These are phyloP conservation scores for Dromococcyx pavoninus DNA, from an alignment of 2,797 vertebrate genomes.

Conservation along the genomic window DNA sequence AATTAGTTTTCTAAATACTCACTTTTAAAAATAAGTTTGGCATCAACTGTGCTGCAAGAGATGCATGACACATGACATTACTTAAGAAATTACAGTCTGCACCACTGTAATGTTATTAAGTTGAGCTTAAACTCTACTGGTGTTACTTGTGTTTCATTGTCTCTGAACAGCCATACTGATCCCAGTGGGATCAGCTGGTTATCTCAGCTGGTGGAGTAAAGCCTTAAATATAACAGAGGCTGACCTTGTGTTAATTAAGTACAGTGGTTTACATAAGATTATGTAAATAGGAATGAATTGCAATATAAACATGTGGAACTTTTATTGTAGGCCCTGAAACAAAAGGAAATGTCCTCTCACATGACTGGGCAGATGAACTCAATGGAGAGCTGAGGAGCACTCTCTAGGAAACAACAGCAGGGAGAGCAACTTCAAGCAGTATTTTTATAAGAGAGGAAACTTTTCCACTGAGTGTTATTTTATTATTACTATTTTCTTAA, in stretches of 20 bases:
- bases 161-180: neutral
- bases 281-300: neutral
- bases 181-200: neutral
- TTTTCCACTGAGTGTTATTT: neutral
- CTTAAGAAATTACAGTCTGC: neutral
- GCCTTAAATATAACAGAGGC: neutral
- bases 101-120: neutral
- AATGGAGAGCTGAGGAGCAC: neutral
- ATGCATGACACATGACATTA: neutral
- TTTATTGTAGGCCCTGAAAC: neutral
- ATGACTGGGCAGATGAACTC: neutral
- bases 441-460: conserved; percentile 11
- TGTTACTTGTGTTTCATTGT: neutral
- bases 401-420: neutral
- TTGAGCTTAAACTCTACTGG: neutral
- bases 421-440: neutral
- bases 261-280: neutral
- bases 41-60: neutral
- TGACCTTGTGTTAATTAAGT: conserved; percentile 12
- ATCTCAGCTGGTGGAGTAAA: neutral
- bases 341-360: neutral
- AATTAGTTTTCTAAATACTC: neutral
- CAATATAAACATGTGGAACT: neutral
- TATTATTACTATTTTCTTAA: conserved; percentile 12
- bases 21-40: neutral